Conservation (phyloP, 1,140 invertebrate genomes). For the Drosophila sp. region DNA sequence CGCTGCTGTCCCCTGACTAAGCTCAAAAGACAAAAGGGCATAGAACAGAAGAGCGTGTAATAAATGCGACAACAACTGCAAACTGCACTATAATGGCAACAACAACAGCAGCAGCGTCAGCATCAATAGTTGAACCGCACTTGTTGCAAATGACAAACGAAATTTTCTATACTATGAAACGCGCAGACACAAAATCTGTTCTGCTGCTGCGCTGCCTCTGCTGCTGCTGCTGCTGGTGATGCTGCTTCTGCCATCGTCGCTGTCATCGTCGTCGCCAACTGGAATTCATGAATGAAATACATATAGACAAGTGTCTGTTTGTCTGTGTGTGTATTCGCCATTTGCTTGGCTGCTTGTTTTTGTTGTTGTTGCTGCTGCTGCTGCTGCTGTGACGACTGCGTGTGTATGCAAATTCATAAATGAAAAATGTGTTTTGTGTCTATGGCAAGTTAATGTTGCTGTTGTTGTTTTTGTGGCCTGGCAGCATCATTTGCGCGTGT, state of each 20-base stretch:
- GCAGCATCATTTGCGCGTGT: slow-evolving; percentile 56
- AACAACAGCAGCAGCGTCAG: slow-evolving; percentile 26
- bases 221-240: slow-evolving; percentile 22
- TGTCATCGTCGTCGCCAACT: slow-evolving; percentile 58
- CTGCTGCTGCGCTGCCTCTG: slow-evolving; percentile 22
- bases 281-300: slow-evolving; percentile 81
- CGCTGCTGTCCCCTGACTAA: slow-evolving; percentile 52
- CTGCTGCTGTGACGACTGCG: slow-evolving; percentile 49
- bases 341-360: slow-evolving; percentile 18
- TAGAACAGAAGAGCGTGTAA: slow-evolving; percentile 39
- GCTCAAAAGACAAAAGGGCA: slow-evolving; percentile 61
- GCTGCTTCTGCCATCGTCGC: slow-evolving; percentile 11
- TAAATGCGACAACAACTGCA: slow-evolving; percentile 28
- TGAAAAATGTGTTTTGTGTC: slow-evolving; percentile 59
- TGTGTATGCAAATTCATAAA: slow-evolving; percentile 81
- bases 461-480: slow-evolving; percentile 42
- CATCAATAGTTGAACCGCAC: slow-evolving; percentile 52
- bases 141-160: slow-evolving; percentile 81
- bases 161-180: slow-evolving; percentile 48
- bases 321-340: slow-evolving; percentile 26
- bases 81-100: slow-evolving; percentile 25
- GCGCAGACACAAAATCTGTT: slow-evolving; percentile 43
- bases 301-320: slow-evolving; percentile 54
- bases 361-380: slow-evolving; percentile 18
- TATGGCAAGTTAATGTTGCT: slow-evolving; percentile 34